Base-by-base conservation (phyloP, 2,797 vertebrate species). In the Peromyscus aztecus region DNA sequence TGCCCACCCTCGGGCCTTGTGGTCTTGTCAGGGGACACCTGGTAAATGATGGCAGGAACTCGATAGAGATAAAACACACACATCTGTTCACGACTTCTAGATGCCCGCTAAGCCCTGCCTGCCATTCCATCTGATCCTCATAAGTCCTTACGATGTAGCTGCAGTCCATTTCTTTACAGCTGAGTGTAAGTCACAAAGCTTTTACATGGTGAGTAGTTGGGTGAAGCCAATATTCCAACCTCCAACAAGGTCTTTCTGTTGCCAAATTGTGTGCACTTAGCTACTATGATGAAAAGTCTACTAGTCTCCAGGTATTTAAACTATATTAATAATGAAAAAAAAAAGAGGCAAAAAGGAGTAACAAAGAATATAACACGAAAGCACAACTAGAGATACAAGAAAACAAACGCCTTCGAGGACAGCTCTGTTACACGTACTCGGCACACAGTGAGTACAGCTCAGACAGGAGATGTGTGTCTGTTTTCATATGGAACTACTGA, bases 401-500 rank as follows among this genome's bases (percentile, higher is more conserved):
- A 49, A 94, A 87, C 49, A 69, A 87, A 59, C 16, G 69, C 55
- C 67, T 24, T 11, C 4, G 11, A 46, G 46, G 71, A 77, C 52
- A 90, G 43, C 21, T 80, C 63, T 49, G 10, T 73, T 89, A 81
- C 14, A 76, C 1, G 63, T 46, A 55, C 43, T 81, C 31, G 27
- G 73, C 40, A 77, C 46, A 82, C 5, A 65, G 23, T 93, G 12
- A 55, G 34, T 34, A 61, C 23, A 94, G 40, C 24, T 52, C 34
- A 29, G 78, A 94, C 80, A 61, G 57, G 16, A 40, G 75, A 23
- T 63, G 61, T n/a, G 65, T 55, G 43, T 43, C 52, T 89, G 75
- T 78, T 89, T 93, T 90, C 80, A 65, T 75, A 76, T 76, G 87
- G 87, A 96, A 96, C 86, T 75, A 59, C 37, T 46, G 65, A 91